phyloP scores from a whole-genome alignment of 2,113 vertebrate species.

The Cyprinodon brontotheroides region DNA sequence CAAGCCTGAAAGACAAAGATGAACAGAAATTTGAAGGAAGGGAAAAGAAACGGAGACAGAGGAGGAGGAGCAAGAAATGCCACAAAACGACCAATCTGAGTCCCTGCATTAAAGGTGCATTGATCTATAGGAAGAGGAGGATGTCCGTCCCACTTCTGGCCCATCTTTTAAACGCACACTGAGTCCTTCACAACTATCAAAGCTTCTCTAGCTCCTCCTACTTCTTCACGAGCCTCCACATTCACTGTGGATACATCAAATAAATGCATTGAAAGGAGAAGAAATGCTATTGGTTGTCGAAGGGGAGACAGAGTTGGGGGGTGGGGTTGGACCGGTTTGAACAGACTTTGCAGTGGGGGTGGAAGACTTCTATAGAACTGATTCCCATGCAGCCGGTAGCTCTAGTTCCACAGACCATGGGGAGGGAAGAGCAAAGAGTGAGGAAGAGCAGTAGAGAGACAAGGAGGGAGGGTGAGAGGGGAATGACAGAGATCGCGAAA shows the following conservation, averaged over 20 bases:
- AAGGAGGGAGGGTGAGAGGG: conserved; percentile 61
- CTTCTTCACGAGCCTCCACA: conserved; percentile 49
- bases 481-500: conserved; percentile 53
- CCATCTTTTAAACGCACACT: conserved; percentile 65
- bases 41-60: conserved; percentile 63
- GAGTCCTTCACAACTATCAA: conserved; percentile 75
- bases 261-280: conserved; percentile 69
- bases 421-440: conserved; percentile 56
- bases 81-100: conserved; percentile 67
- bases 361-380: conserved; percentile 60
- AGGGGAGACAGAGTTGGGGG: not conserved
- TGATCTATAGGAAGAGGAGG: conserved; percentile 65
- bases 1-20: conserved; percentile 80
- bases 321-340: conserved; percentile 59
- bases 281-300: conserved; percentile 50
- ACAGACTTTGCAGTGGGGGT: conserved; percentile 70
- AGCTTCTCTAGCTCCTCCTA: conserved; percentile 58
- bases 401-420: conserved; percentile 65
- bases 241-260: conserved; percentile 72
- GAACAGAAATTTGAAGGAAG: conserved; percentile 75
- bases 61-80: conserved; percentile 58
- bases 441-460: conserved; percentile 68
- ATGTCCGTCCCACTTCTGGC: conserved; percentile 67
- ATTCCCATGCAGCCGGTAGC: conserved; percentile 74
- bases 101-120: conserved; percentile 66